phyloP scores from a whole-genome alignment of 2,797 vertebrate species.

The Syngnathus rostellatus region DNA sequence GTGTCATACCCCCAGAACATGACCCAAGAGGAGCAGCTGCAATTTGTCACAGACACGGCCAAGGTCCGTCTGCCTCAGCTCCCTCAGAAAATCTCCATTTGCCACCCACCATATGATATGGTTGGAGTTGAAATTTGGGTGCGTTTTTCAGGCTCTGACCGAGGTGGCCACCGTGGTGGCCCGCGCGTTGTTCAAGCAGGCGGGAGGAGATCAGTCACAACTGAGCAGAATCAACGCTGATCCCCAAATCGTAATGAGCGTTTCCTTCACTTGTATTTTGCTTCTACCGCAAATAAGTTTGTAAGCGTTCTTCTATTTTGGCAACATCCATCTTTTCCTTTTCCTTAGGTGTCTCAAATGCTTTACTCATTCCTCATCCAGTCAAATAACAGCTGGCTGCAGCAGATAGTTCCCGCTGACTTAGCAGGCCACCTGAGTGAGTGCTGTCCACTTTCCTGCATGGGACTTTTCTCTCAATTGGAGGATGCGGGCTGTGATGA shows the following conservation, averaged over 20 bases:
- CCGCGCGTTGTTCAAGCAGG: constrained; percentile 76
- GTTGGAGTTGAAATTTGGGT: background rate
- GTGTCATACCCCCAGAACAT: constrained; percentile 70
- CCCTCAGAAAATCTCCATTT: background rate
- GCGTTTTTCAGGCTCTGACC: constrained; percentile 69
- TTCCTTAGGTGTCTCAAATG: constrained; percentile 75
- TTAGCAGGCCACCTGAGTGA: constrained; percentile 66
- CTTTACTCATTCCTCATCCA: constrained; percentile 81
- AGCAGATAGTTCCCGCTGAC: constrained; percentile 72
- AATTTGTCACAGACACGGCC: constrained; percentile 72
- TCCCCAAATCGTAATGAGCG: constrained; percentile 65
- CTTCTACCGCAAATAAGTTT: background rate
- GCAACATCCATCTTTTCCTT: background rate
- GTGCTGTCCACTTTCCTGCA: constrained; percentile 36
- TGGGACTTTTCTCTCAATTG: background rate
- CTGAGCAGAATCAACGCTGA: constrained; percentile 67
- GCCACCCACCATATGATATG: too few species aligned
- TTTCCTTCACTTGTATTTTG: background rate
- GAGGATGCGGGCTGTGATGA: background rate
- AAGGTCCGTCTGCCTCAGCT: constrained; percentile 70
- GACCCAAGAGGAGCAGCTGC: constrained; percentile 74
- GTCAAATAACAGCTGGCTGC: constrained; percentile 88
- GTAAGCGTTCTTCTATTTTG: background rate
- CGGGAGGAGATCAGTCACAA: constrained; percentile 62
- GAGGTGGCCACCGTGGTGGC: constrained; percentile 80